Evolutionary conservation across 53 echinoderm and acorn worm species (phyloP), one percentile per base, ranked within the genome.

Genomic region (Paelopatides confundens): DNA sequence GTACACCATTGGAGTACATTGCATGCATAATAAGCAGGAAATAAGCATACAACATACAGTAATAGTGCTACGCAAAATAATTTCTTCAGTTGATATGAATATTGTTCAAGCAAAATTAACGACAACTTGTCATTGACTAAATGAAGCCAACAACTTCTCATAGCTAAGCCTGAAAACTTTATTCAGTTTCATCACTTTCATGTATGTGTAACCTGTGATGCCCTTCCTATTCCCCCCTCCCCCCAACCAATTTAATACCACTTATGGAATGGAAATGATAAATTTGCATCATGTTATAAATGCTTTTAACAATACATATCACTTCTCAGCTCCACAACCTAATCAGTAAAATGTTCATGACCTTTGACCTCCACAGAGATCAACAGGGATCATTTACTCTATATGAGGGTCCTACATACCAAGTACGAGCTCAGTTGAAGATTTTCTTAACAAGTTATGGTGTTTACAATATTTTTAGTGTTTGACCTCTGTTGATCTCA

Each of bases 21-120:
- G 69, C 29, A 27, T 69, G 69, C 69, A 69, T 35, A 69, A 34
- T 69, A 69, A 30, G 69, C 69, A 69, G 23, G 29, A 69, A 69
- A 69, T 69, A 69, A 69, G 69, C 69, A 69, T 29, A 69, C 34
- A 69, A 69, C 69, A 27, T 69, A 9, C 21, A 69, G 69, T 35
- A 30, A 69, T 35, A 69, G 27, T 69, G 29, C 69, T 27, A 69
- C 69, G 29, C 35, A 35, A 34, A 69, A 24, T 29, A 5, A 69
- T 69, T 33, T 69, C 69, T 69, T 69, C 29, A 69, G 69, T 66
- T 13, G 27, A 66, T 66, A 66, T 66, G 66, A 66, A 66, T 66
- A 66, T 66, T 66, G 66, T 69, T 29, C 69, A 34, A 34, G 37
- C 35, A 35, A 34, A 69, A 69, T 29, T 69, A 30, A 69, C 13